A percentile compares a stretch with the other conserved stretches of the same genome.
These are phyloP conservation scores for Trachelus troglodyta DNA, from an alignment of 2,888 invertebrate species.

Conservation along the genomic window DNA sequence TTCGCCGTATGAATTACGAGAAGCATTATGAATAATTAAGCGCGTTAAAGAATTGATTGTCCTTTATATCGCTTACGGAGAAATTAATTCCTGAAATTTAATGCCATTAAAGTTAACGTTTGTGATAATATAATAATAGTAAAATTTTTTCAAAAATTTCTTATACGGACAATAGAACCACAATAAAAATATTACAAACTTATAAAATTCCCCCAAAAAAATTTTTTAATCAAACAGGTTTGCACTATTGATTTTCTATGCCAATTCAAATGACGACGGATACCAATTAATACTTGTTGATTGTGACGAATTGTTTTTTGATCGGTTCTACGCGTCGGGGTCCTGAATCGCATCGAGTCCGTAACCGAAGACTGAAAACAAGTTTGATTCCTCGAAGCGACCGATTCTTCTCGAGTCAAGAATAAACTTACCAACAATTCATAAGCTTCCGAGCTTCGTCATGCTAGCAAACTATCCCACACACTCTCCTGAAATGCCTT, in stretches of 20 bases:
- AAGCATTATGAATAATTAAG: not conserved
- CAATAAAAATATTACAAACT: not conserved
- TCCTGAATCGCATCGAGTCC: not conserved
- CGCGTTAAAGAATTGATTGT: not conserved
- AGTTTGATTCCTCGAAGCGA: not conserved
- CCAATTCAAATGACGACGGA: too few relatives aligned
- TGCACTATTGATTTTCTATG: too few relatives aligned
- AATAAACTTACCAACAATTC: slow-evolving; percentile 54
- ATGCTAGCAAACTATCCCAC: slow-evolving; percentile 56
- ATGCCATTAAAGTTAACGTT: too few relatives aligned
- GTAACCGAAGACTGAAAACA: not conserved
- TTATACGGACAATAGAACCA: too few relatives aligned
- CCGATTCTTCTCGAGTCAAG: slow-evolving; percentile 36
- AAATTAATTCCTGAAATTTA: too few relatives aligned
- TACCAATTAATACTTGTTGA: not conserved
- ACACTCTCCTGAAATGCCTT: slow-evolving; percentile 8
- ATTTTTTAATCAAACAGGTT: too few relatives aligned
- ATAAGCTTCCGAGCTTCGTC: slow-evolving; percentile 52
- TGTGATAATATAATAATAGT: too few relatives aligned
- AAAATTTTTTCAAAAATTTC: too few relatives aligned
- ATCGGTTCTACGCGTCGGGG: not conserved
- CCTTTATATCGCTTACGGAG: not conserved
- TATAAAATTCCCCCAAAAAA: not conserved
- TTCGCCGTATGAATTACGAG: not conserved
- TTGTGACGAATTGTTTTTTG: not conserved